Evolutionary conservation across 2,888 invertebrate species (phyloP), one percentile per base, ranked within the genome.

Genomic region (Trichopoda pennipes): DNA sequence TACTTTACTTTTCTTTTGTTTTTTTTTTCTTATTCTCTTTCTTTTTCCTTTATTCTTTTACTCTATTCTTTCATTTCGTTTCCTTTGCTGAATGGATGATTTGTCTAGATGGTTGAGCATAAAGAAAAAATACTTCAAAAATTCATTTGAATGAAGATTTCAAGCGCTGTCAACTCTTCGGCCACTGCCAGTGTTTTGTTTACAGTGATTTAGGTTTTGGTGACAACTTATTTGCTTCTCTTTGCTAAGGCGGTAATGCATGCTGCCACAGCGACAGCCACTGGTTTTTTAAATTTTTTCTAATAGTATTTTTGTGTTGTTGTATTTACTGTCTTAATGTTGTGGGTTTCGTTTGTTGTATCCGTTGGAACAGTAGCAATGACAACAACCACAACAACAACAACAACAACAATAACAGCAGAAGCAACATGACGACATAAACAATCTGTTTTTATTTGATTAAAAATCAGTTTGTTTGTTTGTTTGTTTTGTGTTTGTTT

Each of bases 361-460:
- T 74, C 68, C 63, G 81, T 64, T 63, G 68, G 51, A 79, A 58
- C 42, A 53, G 55, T 35, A 49, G 61, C 61, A 42, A 9, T 55
- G 61, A 38, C 44, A 58, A 51, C 49, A 58, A 44, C 73, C 55
- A 49, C 49, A 64, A 35, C 35, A 74, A 12, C 9, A 55, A 74
- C 23, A 49, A 78, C 21, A 68, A 66, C 75, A 72, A 70, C 55
- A 75, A 70, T 74, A 60, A 51, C 38, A 60, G 35, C 74, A 64
- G 32, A 42, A 66, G 32, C 23, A 74, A 14, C 10, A 55, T 28
- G 28, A 74, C 23, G 49, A 78, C 21, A 68, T 66, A 79, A 72
- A 70, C 55, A 75, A 70, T 77, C 58, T 79, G 49, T 78, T 81
- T 68, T 78, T 81, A 74, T 81, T 81, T 79, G 82, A 58, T 79